phyloP scores from a whole-genome alignment of 1,140 invertebrate genomes.

The Drosophila grimshawi region DNA sequence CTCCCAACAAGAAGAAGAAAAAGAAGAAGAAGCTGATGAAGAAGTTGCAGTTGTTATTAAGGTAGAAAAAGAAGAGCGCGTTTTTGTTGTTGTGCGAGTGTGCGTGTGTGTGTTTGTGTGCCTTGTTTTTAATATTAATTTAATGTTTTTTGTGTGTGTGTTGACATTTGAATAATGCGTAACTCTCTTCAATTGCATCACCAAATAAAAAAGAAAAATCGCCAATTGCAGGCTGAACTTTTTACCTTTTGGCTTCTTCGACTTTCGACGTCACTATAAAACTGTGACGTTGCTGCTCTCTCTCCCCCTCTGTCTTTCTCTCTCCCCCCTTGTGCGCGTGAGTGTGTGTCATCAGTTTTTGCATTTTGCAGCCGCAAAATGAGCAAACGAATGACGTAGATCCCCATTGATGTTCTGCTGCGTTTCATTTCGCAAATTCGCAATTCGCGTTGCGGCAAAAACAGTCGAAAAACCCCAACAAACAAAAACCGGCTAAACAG shows the following conservation, averaged over 20 bases:
- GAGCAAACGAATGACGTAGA: slow-evolving; percentile 51
- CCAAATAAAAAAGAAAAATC: slow-evolving; percentile 41
- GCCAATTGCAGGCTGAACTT: slow-evolving; percentile 30
- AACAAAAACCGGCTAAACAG: slow-evolving; percentile 35
- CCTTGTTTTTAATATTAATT: background rate
- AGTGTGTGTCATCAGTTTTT: slow-evolving; percentile 30
- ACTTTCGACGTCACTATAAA: slow-evolving; percentile 37
- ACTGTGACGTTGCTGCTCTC: slow-evolving; percentile 34
- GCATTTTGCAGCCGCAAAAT: slow-evolving; percentile 43
- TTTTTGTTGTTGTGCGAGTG: slow-evolving; percentile 16
- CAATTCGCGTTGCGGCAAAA: slow-evolving; percentile 39
- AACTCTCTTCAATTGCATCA: slow-evolving; percentile 60
- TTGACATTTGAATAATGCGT: slow-evolving; percentile 16
- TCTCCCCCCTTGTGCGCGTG: background rate
- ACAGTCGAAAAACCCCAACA: slow-evolving; percentile 35
- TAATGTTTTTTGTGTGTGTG: background rate
- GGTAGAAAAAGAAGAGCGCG: slow-evolving; percentile 10
- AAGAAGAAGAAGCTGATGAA: background rate
- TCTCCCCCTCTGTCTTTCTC: background rate
- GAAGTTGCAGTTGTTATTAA: slow-evolving; percentile 1
- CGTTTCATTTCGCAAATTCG: slow-evolving; percentile 34
- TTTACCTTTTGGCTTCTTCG: slow-evolving; percentile 25
- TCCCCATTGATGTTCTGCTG: slow-evolving; percentile 31
- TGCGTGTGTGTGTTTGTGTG: slow-evolving; percentile 15
- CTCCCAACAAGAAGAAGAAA: slow-evolving; percentile 4